Conservation (phyloP, 2,888 invertebrate species). For the Microdon myrmicae region DNA sequence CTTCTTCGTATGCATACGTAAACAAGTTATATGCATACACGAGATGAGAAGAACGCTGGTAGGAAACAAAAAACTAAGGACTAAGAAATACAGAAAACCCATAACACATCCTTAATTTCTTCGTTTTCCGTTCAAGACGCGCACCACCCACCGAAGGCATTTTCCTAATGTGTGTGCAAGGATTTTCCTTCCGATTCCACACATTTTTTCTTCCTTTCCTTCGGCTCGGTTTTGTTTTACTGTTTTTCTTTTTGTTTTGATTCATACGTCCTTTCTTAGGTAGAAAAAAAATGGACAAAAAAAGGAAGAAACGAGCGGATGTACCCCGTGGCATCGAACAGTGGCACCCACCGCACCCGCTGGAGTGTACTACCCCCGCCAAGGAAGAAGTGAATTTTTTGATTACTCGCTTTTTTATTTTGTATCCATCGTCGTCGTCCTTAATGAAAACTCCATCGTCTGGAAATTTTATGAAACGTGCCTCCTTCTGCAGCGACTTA, state of each 20-base stretch:
- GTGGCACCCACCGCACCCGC: conserved; percentile 9
- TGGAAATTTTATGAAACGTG: conserved; percentile 52
- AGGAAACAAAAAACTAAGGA: conserved; percentile 2
- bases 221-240: too few species aligned
- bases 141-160: background rate
- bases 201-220: too few species aligned
- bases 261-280: conserved; percentile 47
- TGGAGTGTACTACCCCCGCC: conserved; percentile 11
- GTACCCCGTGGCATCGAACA: conserved; percentile 41
- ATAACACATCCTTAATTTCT: conserved; percentile 50
- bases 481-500: conserved; percentile 36
- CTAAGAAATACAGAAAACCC: conserved; percentile 28
- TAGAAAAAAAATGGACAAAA: conserved; percentile 34
- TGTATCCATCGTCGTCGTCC: conserved; percentile 25
- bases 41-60: background rate
- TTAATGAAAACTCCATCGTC: conserved; percentile 53
- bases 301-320: conserved; percentile 18
- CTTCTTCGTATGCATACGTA: conserved; percentile 28
- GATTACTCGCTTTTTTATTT: conserved; percentile 42
- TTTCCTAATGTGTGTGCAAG: conserved; percentile 41
- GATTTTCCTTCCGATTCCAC: conserved; percentile 36
- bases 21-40: conserved; percentile 41
- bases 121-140: conserved; percentile 33
- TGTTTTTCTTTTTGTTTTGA: conserved; percentile 30
- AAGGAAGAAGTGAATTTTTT: conserved; percentile 44